Evolutionary conservation across 2,113 vertebrate genomes (phyloP).

Genomic region (Lagopus muta): DNA sequence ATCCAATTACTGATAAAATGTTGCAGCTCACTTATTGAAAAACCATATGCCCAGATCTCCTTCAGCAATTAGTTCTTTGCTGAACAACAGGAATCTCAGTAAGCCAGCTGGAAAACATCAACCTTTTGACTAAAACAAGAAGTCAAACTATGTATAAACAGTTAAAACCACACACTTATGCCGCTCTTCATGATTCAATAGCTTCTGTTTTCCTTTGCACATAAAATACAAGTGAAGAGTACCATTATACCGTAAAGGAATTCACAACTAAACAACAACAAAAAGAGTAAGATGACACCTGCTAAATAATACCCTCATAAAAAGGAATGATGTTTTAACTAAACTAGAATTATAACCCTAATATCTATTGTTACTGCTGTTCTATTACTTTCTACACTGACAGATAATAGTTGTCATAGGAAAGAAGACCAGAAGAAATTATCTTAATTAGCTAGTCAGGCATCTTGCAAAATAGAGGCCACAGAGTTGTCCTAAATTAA

Average conservation of each 20-base stretch:
- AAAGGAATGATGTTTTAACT: not conserved
- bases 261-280: not conserved
- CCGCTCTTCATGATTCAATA: not conserved
- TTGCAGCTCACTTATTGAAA: not conserved
- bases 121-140: slow-evolving; percentile 1
- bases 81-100: slow-evolving; percentile 6
- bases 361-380: not conserved
- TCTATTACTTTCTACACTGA: not conserved
- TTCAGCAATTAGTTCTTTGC: slow-evolving; percentile 11
- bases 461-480: not conserved
- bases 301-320: not conserved
- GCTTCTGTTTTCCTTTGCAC: not conserved
- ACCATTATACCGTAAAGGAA: slow-evolving; percentile 23
- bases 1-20: slow-evolving; percentile 20
- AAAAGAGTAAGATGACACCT: not conserved
- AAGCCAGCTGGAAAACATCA: slow-evolving; percentile 24
- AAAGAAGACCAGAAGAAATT: slow-evolving; percentile 1
- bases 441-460: not conserved
- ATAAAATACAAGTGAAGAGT: not conserved
- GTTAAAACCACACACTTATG: not conserved
- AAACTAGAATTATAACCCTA: slow-evolving; percentile 20
- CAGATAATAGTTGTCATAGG: not conserved
- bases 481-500: not conserved
- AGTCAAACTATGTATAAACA: not conserved
- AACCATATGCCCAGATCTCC: not conserved